Evolutionary conservation across 2,113 vertebrate genomes (phyloP), one percentile per base, ranked within the genome.

Genomic region (Aramus guarauna): DNA sequence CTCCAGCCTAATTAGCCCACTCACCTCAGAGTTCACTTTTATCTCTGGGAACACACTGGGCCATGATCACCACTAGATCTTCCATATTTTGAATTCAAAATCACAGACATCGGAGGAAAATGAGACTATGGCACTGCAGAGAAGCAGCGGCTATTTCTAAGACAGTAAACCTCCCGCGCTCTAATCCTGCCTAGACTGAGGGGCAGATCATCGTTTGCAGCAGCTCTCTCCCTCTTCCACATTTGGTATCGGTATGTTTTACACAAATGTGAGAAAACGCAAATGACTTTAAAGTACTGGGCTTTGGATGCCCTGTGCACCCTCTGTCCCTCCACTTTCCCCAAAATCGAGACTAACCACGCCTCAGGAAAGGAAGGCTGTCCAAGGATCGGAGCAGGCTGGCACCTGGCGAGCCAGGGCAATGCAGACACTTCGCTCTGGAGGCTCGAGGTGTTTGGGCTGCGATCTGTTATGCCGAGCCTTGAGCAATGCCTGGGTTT

Each of bases 381-480:
- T 67, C 76, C 83, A 45, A 18, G 92, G 77, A 94, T 69, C 69
- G 50, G 88, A 67, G 77, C 77, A 39, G 77, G 77, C 26, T 5
- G 43, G 60, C 27, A 72, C 91, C 59, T 34, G 74, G 67, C 64
- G 76, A 68, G n/a, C 3, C 9, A 3, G 11, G 64, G 43, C 4
- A 2, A 18, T 8, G 93, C 82, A 72, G 66, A 74, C 7, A 13
- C 27, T 15, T 18, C 7, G 47, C 92, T 60, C 1, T 13, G 56
- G 59, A 53, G 45, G 66, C 67, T 72, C 59, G 45, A n/a, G 50
- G 78, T 63, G 78, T 78, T 92, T 86, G 29, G 26, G 7, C 86
- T 80, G 84, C 60, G 56, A 59, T 78, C 74, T 84, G 81, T 85
- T 76, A 85, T 50, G 93, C 96, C 55, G 90, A 92, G 72, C 87